A percentile compares a stretch with the other conserved stretches of the same genome.
phyloP scores from a whole-genome alignment of 2,888 invertebrate genomes.

The Baronia brevicornis region DNA sequence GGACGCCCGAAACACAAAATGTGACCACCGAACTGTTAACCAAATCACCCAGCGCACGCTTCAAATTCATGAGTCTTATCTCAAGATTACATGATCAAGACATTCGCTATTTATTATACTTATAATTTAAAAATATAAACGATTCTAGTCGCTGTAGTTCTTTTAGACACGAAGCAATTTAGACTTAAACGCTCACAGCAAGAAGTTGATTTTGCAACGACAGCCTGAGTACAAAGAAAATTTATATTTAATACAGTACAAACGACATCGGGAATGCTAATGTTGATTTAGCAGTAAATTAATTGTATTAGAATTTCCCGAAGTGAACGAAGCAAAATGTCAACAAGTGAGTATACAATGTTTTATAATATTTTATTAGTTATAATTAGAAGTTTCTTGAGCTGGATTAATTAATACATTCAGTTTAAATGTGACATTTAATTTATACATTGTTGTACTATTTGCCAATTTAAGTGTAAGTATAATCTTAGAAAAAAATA shows the following conservation, averaged over 20 bases:
- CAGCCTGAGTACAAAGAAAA: conserved; percentile 56
- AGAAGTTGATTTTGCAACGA: conserved; percentile 26
- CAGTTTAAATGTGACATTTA: too few species aligned
- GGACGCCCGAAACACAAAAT: conserved; percentile 41
- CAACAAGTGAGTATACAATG: conserved; percentile 57
- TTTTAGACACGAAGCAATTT: conserved; percentile 62
- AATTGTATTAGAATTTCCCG: conserved; percentile 57
- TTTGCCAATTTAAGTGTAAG: too few species aligned
- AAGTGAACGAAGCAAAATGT: conserved; percentile 47
- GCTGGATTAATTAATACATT: too few species aligned
- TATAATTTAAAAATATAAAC: conserved; percentile 55
- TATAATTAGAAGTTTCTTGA: too few species aligned
- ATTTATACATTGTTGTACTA: too few species aligned
- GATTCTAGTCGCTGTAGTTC: conserved; percentile 73
- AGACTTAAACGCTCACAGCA: conserved; percentile 42
- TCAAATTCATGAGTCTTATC: conserved; percentile 59
- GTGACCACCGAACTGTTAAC: conserved; percentile 63
- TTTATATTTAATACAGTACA: conserved; percentile 48
- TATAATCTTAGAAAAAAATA: too few species aligned
- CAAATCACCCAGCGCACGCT: conserved; percentile 43
- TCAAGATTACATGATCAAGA: conserved; percentile 63
- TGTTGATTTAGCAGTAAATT: conserved; percentile 64
- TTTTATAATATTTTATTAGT: background rate
- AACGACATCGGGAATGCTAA: conserved; percentile 51
- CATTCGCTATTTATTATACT: conserved; percentile 55